Base-by-base conservation (phyloP, 2,888 invertebrate genomes). In the Stictocephala bisonia region DNA sequence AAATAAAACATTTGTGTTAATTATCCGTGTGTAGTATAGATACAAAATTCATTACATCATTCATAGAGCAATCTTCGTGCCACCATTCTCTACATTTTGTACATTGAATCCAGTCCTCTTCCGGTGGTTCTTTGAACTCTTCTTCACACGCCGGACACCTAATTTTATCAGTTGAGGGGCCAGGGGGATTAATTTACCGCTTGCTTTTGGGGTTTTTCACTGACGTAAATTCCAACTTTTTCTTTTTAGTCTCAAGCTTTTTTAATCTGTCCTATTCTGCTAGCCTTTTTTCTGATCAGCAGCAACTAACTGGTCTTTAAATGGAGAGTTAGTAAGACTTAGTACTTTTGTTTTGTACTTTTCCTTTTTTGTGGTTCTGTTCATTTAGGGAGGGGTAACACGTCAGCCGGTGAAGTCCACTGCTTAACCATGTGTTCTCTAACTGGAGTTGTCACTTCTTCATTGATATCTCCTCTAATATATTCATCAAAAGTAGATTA, bases 51-150 rank as follows among this genome's bases (percentile, higher is more conserved):
- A n/a, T n/a, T n/a, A n/a, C n/a, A n/a, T n/a, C n/a, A n/a, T n/a
- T n/a, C n/a, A n/a, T n/a, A n/a, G n/a, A n/a, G n/a, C n/a, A n/a
- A n/a, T n/a, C n/a, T 13, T 66, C 66, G 41, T 66, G 66, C 66
- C 66, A 66, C 66, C 66, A 66, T 31, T 66, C 41, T 22, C 41
- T 31, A 26, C 22, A 66, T 29, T 13, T 40, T 40, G 22, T 31
- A 41, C 66, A 66, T 31, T 66, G 66, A 41, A 66, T 66, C 20
- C 66, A 66, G 41, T 66, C 66, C 31, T 66, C 66, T 11, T 66
- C 22, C 22, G 66, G 66, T 31, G 22, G 66, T 20, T 66, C 41
- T 15, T 40, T 66, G 66, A 15, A 35, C 2, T 66, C 66, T 1
- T 66, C 66, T 29, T 40, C 66, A 66, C 40, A 41, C 9, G 66